Conservation (phyloP, 2,797 vertebrate genomes). For the Pseudopleuronectes americanus region DNA sequence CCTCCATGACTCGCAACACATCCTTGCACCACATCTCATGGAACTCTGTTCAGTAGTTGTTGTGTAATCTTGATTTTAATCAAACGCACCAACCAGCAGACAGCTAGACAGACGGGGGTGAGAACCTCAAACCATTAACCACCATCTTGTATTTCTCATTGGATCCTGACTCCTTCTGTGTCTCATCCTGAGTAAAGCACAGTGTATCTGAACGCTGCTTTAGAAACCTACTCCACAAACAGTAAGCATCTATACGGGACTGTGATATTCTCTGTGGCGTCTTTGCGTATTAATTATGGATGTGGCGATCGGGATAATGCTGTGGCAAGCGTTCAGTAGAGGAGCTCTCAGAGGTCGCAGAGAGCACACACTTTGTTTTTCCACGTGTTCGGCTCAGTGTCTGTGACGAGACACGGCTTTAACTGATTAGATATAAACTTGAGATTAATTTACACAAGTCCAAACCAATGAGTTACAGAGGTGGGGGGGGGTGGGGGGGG, state of each 20-base stretch:
- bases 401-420: too few species aligned
- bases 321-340: slow-evolving; percentile 38
- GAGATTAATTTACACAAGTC: not conserved
- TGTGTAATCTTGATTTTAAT: too few species aligned
- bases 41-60: too few species aligned
- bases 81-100: too few species aligned
- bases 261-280: slow-evolving; percentile 29
- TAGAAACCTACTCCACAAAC: not conserved
- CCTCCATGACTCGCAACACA: too few species aligned
- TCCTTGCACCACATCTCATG: too few species aligned
- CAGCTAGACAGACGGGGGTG: too few species aligned
- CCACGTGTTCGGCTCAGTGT: not conserved
- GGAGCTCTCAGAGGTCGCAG: slow-evolving; percentile 13
- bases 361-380: not conserved
- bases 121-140: not conserved
- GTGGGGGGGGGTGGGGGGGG: too few species aligned
- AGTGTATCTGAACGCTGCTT: too few species aligned
- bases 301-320: slow-evolving; percentile 30
- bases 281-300: slow-evolving; percentile 60
- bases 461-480: not conserved
- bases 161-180: slow-evolving; percentile 1
- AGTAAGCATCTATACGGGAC: slow-evolving; percentile 20
- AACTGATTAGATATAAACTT: too few species aligned
- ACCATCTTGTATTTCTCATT: not conserved
- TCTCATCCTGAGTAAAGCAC: too few species aligned